A percentile compares a stretch with the other conserved stretches of the same genome.
phyloP scores from a whole-genome alignment of 2,113 vertebrate genomes.

The Ranitomeya imitator region DNA sequence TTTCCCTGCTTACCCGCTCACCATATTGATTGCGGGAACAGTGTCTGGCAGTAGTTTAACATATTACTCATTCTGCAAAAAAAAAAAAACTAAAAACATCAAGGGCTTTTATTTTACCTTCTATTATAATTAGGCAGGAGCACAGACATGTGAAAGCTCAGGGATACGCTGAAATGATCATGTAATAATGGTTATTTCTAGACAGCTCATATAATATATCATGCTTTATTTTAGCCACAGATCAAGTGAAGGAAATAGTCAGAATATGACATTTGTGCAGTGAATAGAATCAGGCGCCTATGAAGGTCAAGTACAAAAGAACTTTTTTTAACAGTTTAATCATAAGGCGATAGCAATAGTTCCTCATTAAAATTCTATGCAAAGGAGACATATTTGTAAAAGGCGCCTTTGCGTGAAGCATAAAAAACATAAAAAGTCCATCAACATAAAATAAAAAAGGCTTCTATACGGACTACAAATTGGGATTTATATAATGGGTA shows the following conservation, averaged over 20 bases:
- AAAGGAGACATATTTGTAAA: neutral
- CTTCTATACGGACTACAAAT: neutral
- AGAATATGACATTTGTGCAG: neutral
- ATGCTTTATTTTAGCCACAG: neutral
- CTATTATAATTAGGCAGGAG: neutral
- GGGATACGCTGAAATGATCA: neutral
- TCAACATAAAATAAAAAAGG: neutral
- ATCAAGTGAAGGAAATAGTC: neutral
- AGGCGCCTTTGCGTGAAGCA: neutral
- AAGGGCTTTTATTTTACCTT: neutral
- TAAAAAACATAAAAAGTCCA: neutral
- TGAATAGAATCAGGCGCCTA: neutral
- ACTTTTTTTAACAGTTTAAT: neutral
- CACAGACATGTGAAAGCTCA: neutral
- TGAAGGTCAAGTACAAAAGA: constrained; percentile 5
- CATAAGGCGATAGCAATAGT: neutral
- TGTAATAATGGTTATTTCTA: neutral
- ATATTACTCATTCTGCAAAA: neutral
- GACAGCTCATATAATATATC: neutral
- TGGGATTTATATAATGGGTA: neutral
- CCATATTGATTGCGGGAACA: neutral
- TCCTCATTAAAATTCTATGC: neutral
- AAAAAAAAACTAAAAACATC: neutral
- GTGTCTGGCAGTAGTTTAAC: neutral
- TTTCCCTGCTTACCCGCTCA: neutral